A percentile compares a stretch with the other conserved stretches of the same genome.
Conservation (phyloP, 2,888 invertebrate species). For the Caenorhabditis drosophilae region DNA sequence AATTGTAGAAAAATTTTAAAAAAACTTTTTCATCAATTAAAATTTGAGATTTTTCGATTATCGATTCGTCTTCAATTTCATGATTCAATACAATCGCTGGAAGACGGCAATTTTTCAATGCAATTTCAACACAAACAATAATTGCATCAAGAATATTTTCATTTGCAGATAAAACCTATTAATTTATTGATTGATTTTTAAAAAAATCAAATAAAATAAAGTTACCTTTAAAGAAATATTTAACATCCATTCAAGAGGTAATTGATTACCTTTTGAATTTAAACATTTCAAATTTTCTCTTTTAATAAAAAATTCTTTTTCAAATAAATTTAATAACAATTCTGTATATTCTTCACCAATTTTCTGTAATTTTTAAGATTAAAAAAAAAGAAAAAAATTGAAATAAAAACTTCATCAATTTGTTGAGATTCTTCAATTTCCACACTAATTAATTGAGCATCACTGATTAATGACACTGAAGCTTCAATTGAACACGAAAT, state of each 20-base stretch:
- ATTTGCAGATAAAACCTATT: slow-evolving; percentile 19
- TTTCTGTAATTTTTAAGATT: slow-evolving; percentile 18
- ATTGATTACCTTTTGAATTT: neutral
- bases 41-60: slow-evolving; percentile 44
- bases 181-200: too few species aligned
- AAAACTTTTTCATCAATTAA: slow-evolving; percentile 8
- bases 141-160: slow-evolving; percentile 21
- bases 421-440: slow-evolving; percentile 25
- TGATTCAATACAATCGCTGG: slow-evolving; percentile 37
- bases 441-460: slow-evolving; percentile 23
- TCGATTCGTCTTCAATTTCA: slow-evolving; percentile 32
- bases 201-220: too few species aligned
- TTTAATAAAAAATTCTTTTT: slow-evolving; percentile 9
- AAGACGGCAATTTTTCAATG: slow-evolving; percentile 28
- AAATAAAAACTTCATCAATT: slow-evolving; percentile 35
- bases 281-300: slow-evolving; percentile 16
- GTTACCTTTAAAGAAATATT: slow-evolving; percentile 21
- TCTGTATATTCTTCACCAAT: slow-evolving; percentile 20
- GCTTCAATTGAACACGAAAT: slow-evolving; percentile 39
- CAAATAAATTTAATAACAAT: slow-evolving; percentile 13
- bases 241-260: slow-evolving; percentile 26
- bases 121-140: slow-evolving; percentile 27
- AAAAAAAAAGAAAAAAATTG: too few species aligned
- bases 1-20: neutral
- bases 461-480: slow-evolving; percentile 30